phyloP scores from a whole-genome alignment of 2,797 vertebrate genomes.

The Sus cebifrons region DNA sequence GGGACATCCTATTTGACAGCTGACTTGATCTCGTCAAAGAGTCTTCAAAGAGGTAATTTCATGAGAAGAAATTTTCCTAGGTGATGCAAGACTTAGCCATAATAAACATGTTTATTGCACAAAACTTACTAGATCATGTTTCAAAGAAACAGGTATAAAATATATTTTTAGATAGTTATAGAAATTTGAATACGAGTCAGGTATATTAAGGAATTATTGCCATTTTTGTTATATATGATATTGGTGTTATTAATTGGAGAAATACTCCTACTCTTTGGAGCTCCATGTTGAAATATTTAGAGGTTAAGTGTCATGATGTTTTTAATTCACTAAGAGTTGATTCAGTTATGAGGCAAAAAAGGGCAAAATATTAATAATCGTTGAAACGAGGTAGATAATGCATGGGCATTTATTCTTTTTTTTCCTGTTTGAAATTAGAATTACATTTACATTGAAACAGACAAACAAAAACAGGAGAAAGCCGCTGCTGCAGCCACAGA shows the following conservation, averaged over 20 bases:
- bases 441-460: slow-evolving; percentile 51
- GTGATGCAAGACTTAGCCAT: neutral
- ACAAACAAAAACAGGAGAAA: neutral
- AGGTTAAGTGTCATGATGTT: neutral
- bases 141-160: slow-evolving; percentile 53
- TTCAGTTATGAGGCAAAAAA: slow-evolving; percentile 17
- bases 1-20: slow-evolving; percentile 15
- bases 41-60: slow-evolving; percentile 20
- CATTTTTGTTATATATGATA: slow-evolving; percentile 64
- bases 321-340: slow-evolving; percentile 56
- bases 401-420: neutral
- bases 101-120: neutral
- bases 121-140: neutral
- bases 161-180: slow-evolving; percentile 49
- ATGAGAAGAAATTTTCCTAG: neutral
- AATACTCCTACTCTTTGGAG: slow-evolving; percentile 18
- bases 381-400: neutral
- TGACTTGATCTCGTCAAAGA: slow-evolving; percentile 45
- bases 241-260: slow-evolving; percentile 58
- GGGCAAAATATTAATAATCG: slow-evolving; percentile 1
- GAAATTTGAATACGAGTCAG: slow-evolving; percentile 63
- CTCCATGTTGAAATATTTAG: neutral
- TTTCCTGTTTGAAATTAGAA: slow-evolving; percentile 66
- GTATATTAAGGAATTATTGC: slow-evolving; percentile 50
- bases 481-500: neutral